Evolutionary conservation across 2,113 vertebrate species (phyloP).

Genomic region (Panthera leo): DNA sequence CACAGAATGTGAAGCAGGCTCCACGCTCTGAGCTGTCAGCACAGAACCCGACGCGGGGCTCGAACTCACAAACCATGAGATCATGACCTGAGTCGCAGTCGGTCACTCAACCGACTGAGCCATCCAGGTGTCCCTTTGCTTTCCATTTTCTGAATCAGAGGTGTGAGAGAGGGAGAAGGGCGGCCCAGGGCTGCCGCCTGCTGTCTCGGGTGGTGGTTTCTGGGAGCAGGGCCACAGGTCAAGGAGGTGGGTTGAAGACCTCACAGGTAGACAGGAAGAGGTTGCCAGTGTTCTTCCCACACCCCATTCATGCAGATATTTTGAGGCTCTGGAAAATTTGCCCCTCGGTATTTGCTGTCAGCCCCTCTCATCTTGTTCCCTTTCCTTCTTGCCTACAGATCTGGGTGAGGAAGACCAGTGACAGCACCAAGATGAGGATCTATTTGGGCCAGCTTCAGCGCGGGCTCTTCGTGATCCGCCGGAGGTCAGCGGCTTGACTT

Average conservation of each 20-base stretch:
- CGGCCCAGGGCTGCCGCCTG: neutral
- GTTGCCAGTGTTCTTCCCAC: neutral
- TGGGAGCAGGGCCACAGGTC: neutral
- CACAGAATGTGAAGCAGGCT: no score
- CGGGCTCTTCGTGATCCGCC: slow-evolving; percentile 96
- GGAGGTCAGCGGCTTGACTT: slow-evolving; percentile 94
- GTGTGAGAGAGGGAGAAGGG: neutral
- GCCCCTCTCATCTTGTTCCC: neutral
- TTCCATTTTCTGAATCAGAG: neutral
- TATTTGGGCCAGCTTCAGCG: slow-evolving; percentile 98
- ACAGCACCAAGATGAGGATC: slow-evolving; percentile 99
- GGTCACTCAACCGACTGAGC: no score
- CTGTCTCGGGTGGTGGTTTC: accelerated
- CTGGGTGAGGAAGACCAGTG: slow-evolving; percentile 99
- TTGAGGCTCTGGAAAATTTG: neutral
- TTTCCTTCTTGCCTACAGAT: slow-evolving; percentile 86
- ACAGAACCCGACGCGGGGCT: no score
- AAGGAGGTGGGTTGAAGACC: neutral
- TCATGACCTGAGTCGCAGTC: no score
- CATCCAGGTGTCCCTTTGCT: neutral
- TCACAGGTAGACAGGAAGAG: neutral
- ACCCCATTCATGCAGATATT: neutral
- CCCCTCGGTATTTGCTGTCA: neutral
- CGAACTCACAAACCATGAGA: no score
- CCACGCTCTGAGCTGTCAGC: no score